Evolutionary conservation across 2,888 invertebrate genomes (phyloP).

Genomic region (Choristoneura rosaceana): DNA sequence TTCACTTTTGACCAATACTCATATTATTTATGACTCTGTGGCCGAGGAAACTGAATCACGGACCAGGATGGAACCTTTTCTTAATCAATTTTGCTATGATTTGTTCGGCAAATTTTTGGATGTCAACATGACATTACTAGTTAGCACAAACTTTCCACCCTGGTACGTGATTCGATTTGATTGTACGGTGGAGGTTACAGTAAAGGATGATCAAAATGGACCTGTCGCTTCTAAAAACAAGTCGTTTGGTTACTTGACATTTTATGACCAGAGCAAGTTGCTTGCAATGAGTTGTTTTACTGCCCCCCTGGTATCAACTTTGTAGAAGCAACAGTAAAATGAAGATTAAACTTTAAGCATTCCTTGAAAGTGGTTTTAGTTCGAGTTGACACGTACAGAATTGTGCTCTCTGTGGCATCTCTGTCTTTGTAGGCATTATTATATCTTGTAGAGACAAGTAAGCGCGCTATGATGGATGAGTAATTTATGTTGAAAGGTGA

Average conservation of each 20-base stretch:
- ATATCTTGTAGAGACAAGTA: not conserved
- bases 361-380: not conserved
- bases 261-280: constrained; percentile 1
- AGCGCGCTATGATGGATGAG: too few species aligned
- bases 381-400: not conserved
- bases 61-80: too few species aligned
- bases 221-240: not conserved
- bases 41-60: too few species aligned
- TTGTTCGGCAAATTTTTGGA: too few species aligned
- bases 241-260: not conserved
- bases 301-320: constrained; percentile 3
- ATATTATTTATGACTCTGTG: too few species aligned
- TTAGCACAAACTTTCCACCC: too few species aligned
- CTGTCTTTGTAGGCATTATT: not conserved
- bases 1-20: too few species aligned
- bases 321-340: not conserved
- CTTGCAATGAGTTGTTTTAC: constrained; percentile 1
- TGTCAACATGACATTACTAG: too few species aligned
- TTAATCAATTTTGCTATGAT: too few species aligned
- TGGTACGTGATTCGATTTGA: not conserved
- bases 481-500: too few species aligned
- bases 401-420: not conserved
- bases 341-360: constrained; percentile 10
- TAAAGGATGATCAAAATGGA: not conserved
- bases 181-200: not conserved